phyloP scores from a whole-genome alignment of 2,888 invertebrate genomes.

The Pseudococcus longispinus region DNA sequence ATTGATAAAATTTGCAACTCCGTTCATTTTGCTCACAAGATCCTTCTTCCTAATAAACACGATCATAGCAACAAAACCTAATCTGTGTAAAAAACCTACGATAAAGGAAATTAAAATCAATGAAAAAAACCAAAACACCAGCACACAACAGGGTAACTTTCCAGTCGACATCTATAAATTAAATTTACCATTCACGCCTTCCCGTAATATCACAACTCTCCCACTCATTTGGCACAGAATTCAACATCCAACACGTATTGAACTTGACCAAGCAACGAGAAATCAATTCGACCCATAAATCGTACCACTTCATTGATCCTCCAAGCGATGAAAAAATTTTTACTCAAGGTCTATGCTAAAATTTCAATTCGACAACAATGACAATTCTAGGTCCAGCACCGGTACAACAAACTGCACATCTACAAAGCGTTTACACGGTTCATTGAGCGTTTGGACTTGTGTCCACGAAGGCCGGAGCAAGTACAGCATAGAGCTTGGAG shows the following conservation, averaged over 20 bases:
- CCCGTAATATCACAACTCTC: background rate
- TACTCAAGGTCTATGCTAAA: background rate
- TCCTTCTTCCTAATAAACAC: too few species aligned
- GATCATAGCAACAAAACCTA: background rate
- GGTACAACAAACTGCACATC: background rate
- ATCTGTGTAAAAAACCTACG: background rate
- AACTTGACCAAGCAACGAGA: slow-evolving; percentile 9
- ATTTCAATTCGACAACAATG: background rate
- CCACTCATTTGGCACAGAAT: slow-evolving; percentile 4
- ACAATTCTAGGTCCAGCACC: background rate
- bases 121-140: background rate
- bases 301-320: background rate
- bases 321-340: background rate
- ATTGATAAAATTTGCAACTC: too few species aligned
- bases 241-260: background rate
- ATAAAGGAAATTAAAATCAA: background rate
- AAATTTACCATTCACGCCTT: background rate
- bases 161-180: background rate
- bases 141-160: background rate
- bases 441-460: background rate
- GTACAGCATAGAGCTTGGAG: background rate
- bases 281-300: slow-evolving; percentile 2
- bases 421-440: background rate
- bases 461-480: background rate
- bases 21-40: too few species aligned